Evolutionary conservation across 2,888 invertebrate genomes (phyloP).

Genomic region (Ecliptopera silaceata): DNA sequence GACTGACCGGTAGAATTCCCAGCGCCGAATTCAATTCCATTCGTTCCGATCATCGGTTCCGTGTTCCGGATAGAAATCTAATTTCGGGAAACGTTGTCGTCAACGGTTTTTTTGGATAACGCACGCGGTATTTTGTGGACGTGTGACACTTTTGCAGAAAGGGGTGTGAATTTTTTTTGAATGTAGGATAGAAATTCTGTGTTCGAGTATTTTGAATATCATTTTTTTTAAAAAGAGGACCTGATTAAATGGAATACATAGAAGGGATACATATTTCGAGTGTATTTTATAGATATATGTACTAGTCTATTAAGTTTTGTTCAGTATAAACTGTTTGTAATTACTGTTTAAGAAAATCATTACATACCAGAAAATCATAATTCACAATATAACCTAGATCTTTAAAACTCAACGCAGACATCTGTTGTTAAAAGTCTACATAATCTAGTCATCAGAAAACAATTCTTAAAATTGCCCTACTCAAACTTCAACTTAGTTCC

Average conservation of each 20-base stretch:
- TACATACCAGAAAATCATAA: no score
- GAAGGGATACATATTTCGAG: no score
- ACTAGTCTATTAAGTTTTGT: no score
- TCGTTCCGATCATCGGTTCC: slow-evolving; percentile 60
- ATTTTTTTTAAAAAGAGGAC: no score
- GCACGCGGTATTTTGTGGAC: slow-evolving; percentile 40
- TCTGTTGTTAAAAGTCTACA: slow-evolving; percentile 9
- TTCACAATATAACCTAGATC: not conserved
- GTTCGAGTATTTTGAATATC: not conserved
- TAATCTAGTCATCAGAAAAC: slow-evolving; percentile 17
- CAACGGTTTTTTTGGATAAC: slow-evolving; percentile 57
- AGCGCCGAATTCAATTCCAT: slow-evolving; percentile 58
- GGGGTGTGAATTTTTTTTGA: slow-evolving; percentile 20
- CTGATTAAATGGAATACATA: no score
- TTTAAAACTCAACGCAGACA: not conserved
- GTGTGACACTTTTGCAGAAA: slow-evolving; percentile 15
- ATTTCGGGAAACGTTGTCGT: slow-evolving; percentile 55
- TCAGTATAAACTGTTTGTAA: no score
- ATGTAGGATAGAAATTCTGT: slow-evolving; percentile 10
- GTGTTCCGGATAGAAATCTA: slow-evolving; percentile 60
- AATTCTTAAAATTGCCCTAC: slow-evolving; percentile 23
- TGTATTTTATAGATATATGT: no score
- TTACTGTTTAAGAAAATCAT: no score
- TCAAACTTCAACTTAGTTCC: slow-evolving; percentile 21
- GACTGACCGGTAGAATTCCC: slow-evolving; percentile 43